Evolutionary conservation across 1,140 invertebrate species (phyloP).

Genomic region (Lordiphosa mommai): DNA sequence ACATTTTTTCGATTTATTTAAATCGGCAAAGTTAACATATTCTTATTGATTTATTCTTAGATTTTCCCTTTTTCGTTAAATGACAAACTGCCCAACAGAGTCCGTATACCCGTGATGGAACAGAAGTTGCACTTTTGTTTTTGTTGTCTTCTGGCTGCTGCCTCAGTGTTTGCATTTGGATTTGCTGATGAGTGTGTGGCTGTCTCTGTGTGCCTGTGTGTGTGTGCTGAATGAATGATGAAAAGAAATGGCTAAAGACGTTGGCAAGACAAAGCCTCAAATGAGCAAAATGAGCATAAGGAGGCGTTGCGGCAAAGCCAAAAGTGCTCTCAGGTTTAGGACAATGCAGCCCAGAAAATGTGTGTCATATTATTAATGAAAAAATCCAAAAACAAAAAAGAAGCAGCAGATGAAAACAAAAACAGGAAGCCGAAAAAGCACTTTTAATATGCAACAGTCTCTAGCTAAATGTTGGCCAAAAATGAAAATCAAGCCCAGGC

Average conservation of each 20-base stretch:
- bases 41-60: too few relatives aligned
- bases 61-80: background rate
- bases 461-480: constrained; percentile 20
- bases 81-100: background rate
- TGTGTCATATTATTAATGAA: constrained; percentile 78
- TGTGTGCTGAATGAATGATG: constrained; percentile 58
- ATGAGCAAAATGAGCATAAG: constrained; percentile 75
- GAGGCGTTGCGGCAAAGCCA: constrained; percentile 46
- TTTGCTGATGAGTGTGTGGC: constrained; percentile 35
- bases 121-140: constrained; percentile 48
- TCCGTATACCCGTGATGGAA: background rate
- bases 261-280: constrained; percentile 67
- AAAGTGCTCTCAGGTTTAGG: constrained; percentile 70
- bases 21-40: too few relatives aligned
- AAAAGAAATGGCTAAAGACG: constrained; percentile 57
- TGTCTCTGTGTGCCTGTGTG: constrained; percentile 16
- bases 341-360: constrained; percentile 66
- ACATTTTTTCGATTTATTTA: background rate
- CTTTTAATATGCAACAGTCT: constrained; percentile 67
- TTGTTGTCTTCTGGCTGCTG: constrained; percentile 23
- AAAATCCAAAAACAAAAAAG: constrained; percentile 50
- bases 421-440: constrained; percentile 54
- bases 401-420: constrained; percentile 48
- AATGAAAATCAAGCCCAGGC: constrained; percentile 59
- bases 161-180: constrained; percentile 59